A percentile compares a stretch with the other conserved stretches of the same genome.
Conservation (phyloP, 2,797 vertebrate genomes). For the Takifugu rubripes region DNA sequence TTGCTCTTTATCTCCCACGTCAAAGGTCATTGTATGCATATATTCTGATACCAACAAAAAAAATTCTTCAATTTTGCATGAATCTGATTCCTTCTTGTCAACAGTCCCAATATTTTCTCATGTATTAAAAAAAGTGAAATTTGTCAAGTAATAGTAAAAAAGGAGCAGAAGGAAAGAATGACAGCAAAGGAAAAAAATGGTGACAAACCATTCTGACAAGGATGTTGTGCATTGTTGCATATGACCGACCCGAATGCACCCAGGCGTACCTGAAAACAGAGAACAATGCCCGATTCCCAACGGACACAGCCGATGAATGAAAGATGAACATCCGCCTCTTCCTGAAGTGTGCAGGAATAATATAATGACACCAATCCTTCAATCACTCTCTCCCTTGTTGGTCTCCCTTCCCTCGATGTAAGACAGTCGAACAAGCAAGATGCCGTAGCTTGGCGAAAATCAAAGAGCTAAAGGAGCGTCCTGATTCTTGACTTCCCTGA, state of each 20-base stretch:
- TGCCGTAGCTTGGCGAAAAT: conserved; percentile 20
- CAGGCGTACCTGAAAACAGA: conserved; percentile 22
- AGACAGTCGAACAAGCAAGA: conserved; percentile 13
- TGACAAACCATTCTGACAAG: conserved; percentile 4
- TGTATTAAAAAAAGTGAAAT: too few species aligned
- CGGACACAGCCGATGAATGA: conserved; percentile 44
- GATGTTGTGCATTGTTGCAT: conserved; percentile 41
- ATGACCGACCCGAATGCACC: conserved; percentile 20
- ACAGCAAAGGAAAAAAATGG: not conserved
- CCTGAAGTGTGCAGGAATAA: conserved; percentile 41
- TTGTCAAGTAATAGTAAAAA: not conserved
- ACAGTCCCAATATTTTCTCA: conserved; percentile 14
- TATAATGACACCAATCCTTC: conserved; percentile 62
- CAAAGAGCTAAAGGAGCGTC: conserved; percentile 23
- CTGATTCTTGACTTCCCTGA: conserved; percentile 23
- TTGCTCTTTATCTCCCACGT: too few species aligned
- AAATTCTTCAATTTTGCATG: too few species aligned
- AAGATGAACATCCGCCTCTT: conserved; percentile 58
- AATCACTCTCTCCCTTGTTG: conserved; percentile 57
- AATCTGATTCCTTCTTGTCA: not conserved
- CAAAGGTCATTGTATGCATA: too few species aligned
- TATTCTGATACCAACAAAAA: too few species aligned
- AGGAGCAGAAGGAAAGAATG: conserved; percentile 1
- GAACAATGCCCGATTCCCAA: conserved; percentile 15
- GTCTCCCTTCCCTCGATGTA: conserved; percentile 28